These are phyloP conservation scores for Columba livia DNA, from an alignment of 2,113 vertebrate genomes.

Conservation along the genomic window DNA sequence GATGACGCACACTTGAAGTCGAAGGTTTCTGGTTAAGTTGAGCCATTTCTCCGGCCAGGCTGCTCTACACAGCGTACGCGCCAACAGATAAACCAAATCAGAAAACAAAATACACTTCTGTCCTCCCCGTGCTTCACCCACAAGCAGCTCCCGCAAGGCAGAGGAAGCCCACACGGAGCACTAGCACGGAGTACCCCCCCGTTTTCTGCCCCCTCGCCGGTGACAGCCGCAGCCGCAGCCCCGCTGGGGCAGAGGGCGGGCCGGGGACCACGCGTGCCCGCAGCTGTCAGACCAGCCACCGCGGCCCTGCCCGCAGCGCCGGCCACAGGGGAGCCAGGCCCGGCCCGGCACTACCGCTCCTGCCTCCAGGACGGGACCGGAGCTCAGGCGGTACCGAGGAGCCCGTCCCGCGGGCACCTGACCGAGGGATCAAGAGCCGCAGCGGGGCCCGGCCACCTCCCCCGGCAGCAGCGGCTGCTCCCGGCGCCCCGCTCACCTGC, in stretches of 20 bases:
- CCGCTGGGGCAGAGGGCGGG: too few species aligned
- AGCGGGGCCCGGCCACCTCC: too few species aligned
- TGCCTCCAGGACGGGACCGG: background rate
- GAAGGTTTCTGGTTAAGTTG: accelerated
- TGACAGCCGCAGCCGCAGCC: background rate
- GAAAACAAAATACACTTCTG: accelerated
- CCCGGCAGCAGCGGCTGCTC: too few species aligned
- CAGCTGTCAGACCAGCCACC: background rate
- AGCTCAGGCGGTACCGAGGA: too few species aligned
- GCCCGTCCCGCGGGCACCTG: too few species aligned
- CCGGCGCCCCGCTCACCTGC: constrained; percentile 77
- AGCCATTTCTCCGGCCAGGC: too few species aligned
- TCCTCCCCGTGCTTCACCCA: accelerated
- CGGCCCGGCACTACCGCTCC: background rate
- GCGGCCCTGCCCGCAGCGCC: background rate
- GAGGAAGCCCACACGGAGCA: background rate
- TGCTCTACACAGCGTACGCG: accelerated
- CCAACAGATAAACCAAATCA: accelerated
- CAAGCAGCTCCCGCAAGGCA: too few species aligned
- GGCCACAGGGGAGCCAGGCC: background rate
- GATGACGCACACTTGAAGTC: accelerated
- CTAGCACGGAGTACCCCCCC: too few species aligned
- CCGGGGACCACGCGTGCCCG: background rate
- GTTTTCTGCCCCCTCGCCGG: too few species aligned
- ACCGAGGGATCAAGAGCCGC: too few species aligned